phyloP scores from a whole-genome alignment of 2,113 vertebrate species.

The Dasypus novemcinctus region DNA sequence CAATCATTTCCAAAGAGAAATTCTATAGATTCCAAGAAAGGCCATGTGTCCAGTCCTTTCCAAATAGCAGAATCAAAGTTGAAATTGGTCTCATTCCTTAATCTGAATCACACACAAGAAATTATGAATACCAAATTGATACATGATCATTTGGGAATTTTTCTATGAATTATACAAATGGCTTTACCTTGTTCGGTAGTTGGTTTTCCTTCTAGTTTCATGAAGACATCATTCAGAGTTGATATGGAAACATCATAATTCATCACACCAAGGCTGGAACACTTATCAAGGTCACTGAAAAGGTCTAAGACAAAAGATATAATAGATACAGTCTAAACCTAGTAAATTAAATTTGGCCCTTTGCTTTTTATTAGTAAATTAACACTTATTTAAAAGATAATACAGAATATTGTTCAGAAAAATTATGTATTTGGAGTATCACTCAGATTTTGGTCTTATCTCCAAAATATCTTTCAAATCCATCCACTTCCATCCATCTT shows the following conservation, averaged over 20 bases:
- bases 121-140: neutral
- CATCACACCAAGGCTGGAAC: conserved; percentile 81
- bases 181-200: conserved; percentile 84
- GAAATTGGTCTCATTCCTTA: neutral
- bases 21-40: neutral
- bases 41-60: neutral
- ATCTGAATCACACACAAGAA: neutral
- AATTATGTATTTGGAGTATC: neutral
- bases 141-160: neutral
- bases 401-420: neutral
- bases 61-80: neutral
- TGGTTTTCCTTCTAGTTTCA: conserved; percentile 88
- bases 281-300: conserved; percentile 89
- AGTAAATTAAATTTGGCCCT: neutral
- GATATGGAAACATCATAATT: conserved; percentile 92
- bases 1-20: neutral
- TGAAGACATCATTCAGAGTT: conserved; percentile 93
- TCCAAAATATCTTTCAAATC: neutral
- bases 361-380: neutral
- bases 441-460: neutral
- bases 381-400: neutral
- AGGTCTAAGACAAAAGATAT: conserved; percentile 80
- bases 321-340: neutral
- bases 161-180: neutral
- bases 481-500: neutral